Base-by-base conservation (phyloP, 1,140 invertebrate species). In the Formica exsecta region DNA sequence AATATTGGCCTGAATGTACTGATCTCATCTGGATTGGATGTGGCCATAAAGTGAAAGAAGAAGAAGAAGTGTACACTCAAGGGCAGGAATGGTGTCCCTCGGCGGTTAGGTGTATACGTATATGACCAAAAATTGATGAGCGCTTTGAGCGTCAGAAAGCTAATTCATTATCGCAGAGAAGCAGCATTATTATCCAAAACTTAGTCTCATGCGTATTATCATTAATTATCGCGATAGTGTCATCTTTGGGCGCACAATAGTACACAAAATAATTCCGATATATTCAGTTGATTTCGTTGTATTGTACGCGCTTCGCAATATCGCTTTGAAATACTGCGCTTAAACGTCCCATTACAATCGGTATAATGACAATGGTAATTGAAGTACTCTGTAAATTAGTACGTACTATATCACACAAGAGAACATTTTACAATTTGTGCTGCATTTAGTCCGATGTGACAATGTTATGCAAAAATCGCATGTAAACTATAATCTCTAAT, bases 361-460 rank as follows among this genome's bases (percentile, higher is more conserved):
- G 79, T 74, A 38, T 74, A 74, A 83, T 73, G 38, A 81, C 66
- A 71, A 81, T 83, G 79, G 68, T 83, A 41, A 83, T 83, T 83
- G 68, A 48, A 73, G 57, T 54, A 74, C 54, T 83, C 54, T 62
- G 79, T 61, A 74, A 83, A 83, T 83, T 83, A 83, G 68, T 29
- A 36, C 38, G 41, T 41, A 36, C 79, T 44, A 32, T 81, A 44
- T 38, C 54, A 54, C 16, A 3, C 36, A 54, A 44, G 54, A 66
- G 32, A 83, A 83, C 41, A 41, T 83, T 83, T 61, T 83, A 73
- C 79, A 44, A 61, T 41, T 83, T 51, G 22, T 19, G 68, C 36
- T 73, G 54, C 68, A 74, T 83, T 83, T 83, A 83, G 29, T 54
- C 19, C 36, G 19, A 29, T 44, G 57, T n/a, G 38, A 61, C 19